Conservation (phyloP, 2,888 invertebrate species). For the Camponotus fellah region DNA sequence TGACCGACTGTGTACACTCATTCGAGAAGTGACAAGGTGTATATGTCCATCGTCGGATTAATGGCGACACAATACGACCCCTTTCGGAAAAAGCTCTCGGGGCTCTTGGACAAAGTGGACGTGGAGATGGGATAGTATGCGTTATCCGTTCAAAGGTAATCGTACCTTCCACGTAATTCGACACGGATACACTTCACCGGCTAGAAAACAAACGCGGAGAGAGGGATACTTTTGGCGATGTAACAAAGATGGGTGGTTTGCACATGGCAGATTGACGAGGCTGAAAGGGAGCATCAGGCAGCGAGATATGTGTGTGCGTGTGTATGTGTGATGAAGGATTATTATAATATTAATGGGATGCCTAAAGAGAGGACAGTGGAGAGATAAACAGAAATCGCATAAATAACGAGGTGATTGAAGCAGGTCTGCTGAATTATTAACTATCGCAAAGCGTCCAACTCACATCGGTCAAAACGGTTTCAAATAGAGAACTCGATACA, state of each 20-base stretch:
- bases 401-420: neutral
- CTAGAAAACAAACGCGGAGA: slow-evolving; percentile 45
- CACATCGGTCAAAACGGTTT: neutral
- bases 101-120: slow-evolving; percentile 41
- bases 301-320: neutral
- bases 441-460: neutral
- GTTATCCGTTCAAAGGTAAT: slow-evolving; percentile 52
- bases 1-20: neutral
- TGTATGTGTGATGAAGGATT: slow-evolving; percentile 25
- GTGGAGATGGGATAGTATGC: slow-evolving; percentile 38
- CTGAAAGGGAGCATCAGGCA: slow-evolving; percentile 24
- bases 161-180: slow-evolving; percentile 54
- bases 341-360: slow-evolving; percentile 52
- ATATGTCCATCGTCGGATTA: slow-evolving; percentile 32
- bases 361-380: slow-evolving; percentile 20
- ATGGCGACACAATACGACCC: slow-evolving; percentile 29
- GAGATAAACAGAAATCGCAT: slow-evolving; percentile 17
- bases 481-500: neutral
- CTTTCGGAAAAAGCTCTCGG: slow-evolving; percentile 41
- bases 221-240: slow-evolving; percentile 36
- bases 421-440: slow-evolving; percentile 8
- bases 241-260: slow-evolving; percentile 48
- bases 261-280: slow-evolving; percentile 24
- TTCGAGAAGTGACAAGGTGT: neutral
- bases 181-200: slow-evolving; percentile 41